A percentile compares a stretch with the other conserved stretches of the same genome.
Evolutionary conservation across 2,113 vertebrate genomes (phyloP).

Genomic region (Proterorhinus semilunaris): DNA sequence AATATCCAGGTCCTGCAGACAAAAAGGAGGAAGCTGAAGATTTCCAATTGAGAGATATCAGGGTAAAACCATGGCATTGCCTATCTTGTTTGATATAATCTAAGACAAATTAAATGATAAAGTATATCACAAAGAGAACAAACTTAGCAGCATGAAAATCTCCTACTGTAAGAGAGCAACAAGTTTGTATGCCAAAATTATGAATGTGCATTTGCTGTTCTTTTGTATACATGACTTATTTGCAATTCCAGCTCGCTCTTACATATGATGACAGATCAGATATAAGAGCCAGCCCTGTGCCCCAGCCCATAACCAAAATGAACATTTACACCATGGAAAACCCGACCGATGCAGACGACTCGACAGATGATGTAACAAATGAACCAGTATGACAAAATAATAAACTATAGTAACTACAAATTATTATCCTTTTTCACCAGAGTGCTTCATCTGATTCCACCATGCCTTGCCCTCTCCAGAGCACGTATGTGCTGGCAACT

Average conservation of each 20-base stretch:
- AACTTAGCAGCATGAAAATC: no score
- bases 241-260: constrained; percentile 11
- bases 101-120: no score
- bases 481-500: background rate
- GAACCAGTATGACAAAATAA: constrained; percentile 16
- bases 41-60: background rate
- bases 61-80: background rate
- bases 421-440: background rate
- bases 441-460: constrained; percentile 14
- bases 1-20: background rate
- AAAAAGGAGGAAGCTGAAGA: background rate
- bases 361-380: background rate
- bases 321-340: background rate
- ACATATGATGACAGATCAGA: constrained; percentile 9
- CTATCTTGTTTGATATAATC: background rate
- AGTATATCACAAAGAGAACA: no score
- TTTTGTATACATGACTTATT: background rate
- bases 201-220: background rate
- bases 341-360: background rate
- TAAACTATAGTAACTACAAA: background rate
- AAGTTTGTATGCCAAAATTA: background rate
- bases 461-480: background rate
- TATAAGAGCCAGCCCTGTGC: constrained; percentile 20
- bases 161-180: no score
- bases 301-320: constrained; percentile 26